Evolutionary conservation across 2,797 vertebrate species (phyloP), one percentile per base, ranked within the genome.

Genomic region (Rhabdomys pumilio): DNA sequence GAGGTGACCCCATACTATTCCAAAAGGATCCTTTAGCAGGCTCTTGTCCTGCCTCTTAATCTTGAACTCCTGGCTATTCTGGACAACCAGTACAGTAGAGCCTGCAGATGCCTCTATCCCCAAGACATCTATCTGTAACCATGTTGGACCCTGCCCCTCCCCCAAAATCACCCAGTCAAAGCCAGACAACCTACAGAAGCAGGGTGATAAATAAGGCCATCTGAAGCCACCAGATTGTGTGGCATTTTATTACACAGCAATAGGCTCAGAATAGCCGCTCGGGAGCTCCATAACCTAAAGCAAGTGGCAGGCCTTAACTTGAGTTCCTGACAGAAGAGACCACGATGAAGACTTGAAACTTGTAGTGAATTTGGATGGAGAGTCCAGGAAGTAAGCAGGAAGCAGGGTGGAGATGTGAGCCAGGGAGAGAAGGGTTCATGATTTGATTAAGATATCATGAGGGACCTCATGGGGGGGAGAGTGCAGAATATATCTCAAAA

Each of bases 401-500:
- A n/a, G 41, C 29, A 22, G 20, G 13, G 50, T 22, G 55, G 38
- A 20, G 31, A 22, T 20, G 61, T 41, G 41, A 69, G 69, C 80
- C 20, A 53, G 15, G 38, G 55, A 86, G 31, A 59, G 59, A 59
- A n/a, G 41, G 22, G 24, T 44, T 53, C 55, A 41, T 1, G 12
- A 90, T 44, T 34, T 2, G 12, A 92, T 34, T 44, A 57, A 24
- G 44, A 75, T 12, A 44, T 15, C 57, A 14, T 3, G 11, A 24
- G 44, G 44, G 13, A 55, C 72, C 41, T 88, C 77, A n/a, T 44
- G 84, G 26, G 57, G 57, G 7, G 76, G 34, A 6, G 10, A 6
- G 13, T 31, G 4, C 65, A 89, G 89, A 86, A 63, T 57, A 79
- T 41, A 61, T 17, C 82, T 97, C 85, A 72, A n/a, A 94, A 65